A percentile compares a stretch with the other conserved stretches of the same genome.
These are phyloP conservation scores for Centruroides vittatus DNA, from an alignment of 1,140 invertebrate species.

Conservation along the genomic window DNA sequence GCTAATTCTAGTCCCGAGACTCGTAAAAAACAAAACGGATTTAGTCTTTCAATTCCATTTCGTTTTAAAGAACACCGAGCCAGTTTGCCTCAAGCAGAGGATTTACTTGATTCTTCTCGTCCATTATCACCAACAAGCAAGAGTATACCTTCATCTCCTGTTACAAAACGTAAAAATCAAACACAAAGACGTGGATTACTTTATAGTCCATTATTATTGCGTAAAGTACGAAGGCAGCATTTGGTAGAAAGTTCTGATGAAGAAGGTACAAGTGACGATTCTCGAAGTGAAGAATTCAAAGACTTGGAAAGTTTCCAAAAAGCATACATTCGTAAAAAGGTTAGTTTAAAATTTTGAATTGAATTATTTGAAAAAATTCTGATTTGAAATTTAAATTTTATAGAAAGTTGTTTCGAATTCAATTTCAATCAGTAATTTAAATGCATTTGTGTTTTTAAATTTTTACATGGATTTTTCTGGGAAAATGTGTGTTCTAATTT, in stretches of 20 bases:
- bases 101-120: not conserved
- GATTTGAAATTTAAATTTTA: too few relatives aligned
- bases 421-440: too few relatives aligned
- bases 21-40: too few relatives aligned
- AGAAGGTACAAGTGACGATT: conserved; percentile 33
- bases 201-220: conserved; percentile 21
- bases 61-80: conserved; percentile 13
- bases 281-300: conserved; percentile 44
- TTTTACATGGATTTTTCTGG: too few relatives aligned
- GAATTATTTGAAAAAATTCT: too few relatives aligned
- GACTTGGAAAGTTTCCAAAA: conserved; percentile 91
- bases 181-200: conserved; percentile 16
- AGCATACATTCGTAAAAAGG: conserved; percentile 63
- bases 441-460: too few relatives aligned
- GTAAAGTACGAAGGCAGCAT: conserved; percentile 20
- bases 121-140: conserved; percentile 7
- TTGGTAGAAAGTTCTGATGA: conserved; percentile 70
- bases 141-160: conserved; percentile 14
- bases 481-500: too few relatives aligned
- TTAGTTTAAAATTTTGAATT: not conserved
- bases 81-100: conserved; percentile 10
- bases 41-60: not conserved
- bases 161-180: conserved; percentile 6
- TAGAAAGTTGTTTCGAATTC: too few relatives aligned
- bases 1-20: too few relatives aligned